Evolutionary conservation across 2,888 invertebrate species (phyloP), one percentile per base, ranked within the genome.

Genomic region (Nebria salina): DNA sequence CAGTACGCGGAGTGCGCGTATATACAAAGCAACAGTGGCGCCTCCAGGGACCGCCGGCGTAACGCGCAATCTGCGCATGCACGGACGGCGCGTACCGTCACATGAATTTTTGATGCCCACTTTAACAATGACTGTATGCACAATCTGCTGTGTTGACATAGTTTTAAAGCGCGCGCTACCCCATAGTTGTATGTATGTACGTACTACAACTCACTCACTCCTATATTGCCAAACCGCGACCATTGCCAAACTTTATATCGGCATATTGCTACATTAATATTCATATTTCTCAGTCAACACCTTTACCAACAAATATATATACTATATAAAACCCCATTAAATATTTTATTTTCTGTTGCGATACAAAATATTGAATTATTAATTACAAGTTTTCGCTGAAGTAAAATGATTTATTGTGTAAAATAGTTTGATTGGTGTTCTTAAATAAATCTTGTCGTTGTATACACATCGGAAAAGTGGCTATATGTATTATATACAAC

Each of bases 71-170:
- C 65, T 68, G 75, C 77, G 74, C 34, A 65, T 65, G 78, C 77
- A 72, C 81, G 66, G 82, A 80, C 83, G 83, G 83, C 85, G 85
- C 85, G 84, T 84, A 84, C 84, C 83, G 83, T 75, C 85, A 86
- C 87, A 87, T 89, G 87, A 87, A 89, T 88, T 86, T 88, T 89
- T 89, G 87, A 89, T 88, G 86, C 85, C 85, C 85, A 85, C 85
- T 86, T 86, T 85, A 87, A 89, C 89, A 89, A 88, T 88, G 87
- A 87, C 85, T 86, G 87, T 87, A 88, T 88, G 89, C 88, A 89
- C 89, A 89, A 89, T 89, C 88, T 89, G 87, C 88, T 87, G 85
- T 89, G 89, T 89, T 89, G 89, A 89, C 88, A 88, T 87, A 89
- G 88, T 89, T 89, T 89, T 88, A 88, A 87, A 87, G 86, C 84